Base-by-base conservation (phyloP, 1,140 invertebrate genomes). In the Aphaenogaster ashmeadi region DNA sequence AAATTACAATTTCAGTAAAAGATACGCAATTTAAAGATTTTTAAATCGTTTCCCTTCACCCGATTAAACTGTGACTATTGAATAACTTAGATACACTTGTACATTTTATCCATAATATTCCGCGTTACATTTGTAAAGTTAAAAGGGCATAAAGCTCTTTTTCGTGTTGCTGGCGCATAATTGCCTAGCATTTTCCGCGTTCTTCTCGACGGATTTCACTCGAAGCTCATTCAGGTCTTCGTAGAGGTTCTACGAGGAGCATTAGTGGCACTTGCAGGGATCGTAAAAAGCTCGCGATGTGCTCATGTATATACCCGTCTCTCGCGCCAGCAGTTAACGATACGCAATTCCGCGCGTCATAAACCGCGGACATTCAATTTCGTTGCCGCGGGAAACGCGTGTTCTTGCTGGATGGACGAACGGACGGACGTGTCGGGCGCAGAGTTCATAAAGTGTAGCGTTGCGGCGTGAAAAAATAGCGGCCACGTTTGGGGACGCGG, bases 361-460 rank as follows among this genome's bases (percentile, higher is more conserved):
- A 86, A 87, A 88, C 66, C n/a, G 56, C 33, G 71, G 4, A 47
- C 81, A 84, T 91, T 91, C 64, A 81, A 91, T 89, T 91, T 66
- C 62, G 79, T 90, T 85, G 56, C 33, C 41, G 60, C 7, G 87
- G 54, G 80, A 88, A 90, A 88, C 41, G 62, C 69, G 38, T 66
- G 62, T 64, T 78, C 58, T 47, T 64, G 58, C 52, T 50, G 64
- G 7, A 84, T 3, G 13, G 62, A 83, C 52, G 69, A 11, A n/a
- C 71, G n/a, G 15, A 52, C 62, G 83, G 0, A 21, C n/a, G 47
- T 60, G 54, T 50, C 50, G 77, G 2, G 18, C 21, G 11, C 62
- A 75, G 56, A 71, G 86, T 83, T 71, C 86, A 83, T 87, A 87
- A 89, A 89, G 36, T 81, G 50, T 41, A 36, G 11, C 56, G 18